Conservation (phyloP, 2,888 invertebrate genomes). For the Metalampra italica region DNA sequence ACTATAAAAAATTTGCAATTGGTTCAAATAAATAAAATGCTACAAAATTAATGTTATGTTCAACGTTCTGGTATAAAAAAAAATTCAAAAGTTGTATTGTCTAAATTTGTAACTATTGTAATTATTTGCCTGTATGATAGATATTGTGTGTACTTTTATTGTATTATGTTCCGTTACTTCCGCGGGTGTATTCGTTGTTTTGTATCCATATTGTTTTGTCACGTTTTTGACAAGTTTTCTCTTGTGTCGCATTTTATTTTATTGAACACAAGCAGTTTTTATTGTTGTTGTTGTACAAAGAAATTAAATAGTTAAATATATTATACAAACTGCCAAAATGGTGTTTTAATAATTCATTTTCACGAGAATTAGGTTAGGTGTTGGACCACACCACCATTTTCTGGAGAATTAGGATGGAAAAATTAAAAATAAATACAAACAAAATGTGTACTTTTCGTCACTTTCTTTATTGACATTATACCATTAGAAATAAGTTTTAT, state of each 20-base stretch:
- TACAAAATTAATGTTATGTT: conserved; percentile 3
- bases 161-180: too few relatives aligned
- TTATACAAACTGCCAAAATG: conserved; percentile 70
- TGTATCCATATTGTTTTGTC: conserved; percentile 39
- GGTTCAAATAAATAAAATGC: conserved; percentile 12
- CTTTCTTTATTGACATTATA: conserved; percentile 59
- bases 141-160: conserved; percentile 6
- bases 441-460: conserved; percentile 17
- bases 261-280: conserved; percentile 62
- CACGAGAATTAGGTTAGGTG: too few relatives aligned
- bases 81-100: conserved; percentile 6
- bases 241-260: conserved; percentile 71
- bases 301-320: conserved; percentile 69
- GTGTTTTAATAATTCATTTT: conserved; percentile 22
- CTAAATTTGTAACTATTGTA: conserved; percentile 7
- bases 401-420: neutral
- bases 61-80: neutral
- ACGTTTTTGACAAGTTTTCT: conserved; percentile 48
- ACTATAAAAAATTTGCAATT: neutral
- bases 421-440: neutral
- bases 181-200: conserved; percentile 30
- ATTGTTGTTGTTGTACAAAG: conserved; percentile 64
- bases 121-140: conserved; percentile 9
- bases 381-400: too few relatives aligned
- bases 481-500: conserved; percentile 55